Evolutionary conservation across 2,888 invertebrate species (phyloP), one percentile per base, ranked within the genome.

Genomic region (Drosophila conformis): DNA sequence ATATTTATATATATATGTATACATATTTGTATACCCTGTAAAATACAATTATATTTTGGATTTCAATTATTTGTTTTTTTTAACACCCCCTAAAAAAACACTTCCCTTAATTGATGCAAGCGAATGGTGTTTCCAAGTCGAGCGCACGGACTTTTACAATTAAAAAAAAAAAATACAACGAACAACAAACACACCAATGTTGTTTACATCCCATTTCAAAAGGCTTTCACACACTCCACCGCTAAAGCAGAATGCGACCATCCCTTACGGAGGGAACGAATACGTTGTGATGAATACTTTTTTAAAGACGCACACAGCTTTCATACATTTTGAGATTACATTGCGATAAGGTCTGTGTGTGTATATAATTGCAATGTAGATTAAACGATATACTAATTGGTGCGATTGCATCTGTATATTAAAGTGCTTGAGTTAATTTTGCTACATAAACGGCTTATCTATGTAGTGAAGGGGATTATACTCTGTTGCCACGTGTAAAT

Each of bases 141-240:
- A 31, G 29, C 29, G 40, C 40, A 31, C n/a, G 5, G 29, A n/a
- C 29, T 46, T 65, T 71, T 78, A 74, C 73, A 74, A 77, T 11
- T 33, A 11, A 4, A 25, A 46, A 46, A 21, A 42, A 1, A 25
- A 8, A 4, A 21, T 13, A 11, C n/a, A 42, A 46, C 2, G 15
- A 15, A 15, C 31, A 82, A 76, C 67, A 46, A n/a, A 27, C 67
- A 46, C 36, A 18, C 29, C 53, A 53, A 33, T 76, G 75, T 74
- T 82, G 78, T 76, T 66, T 71, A 79, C 60, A 61, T 68, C 48
- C 46, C 71, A 63, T 66, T 74, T 76, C 54, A 69, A 65, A 69
- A 73, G 76, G 27, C n/a, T n/a, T 8, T 51, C 40, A 18, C 59
- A 51, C 21, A 35, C 48, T 21, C n/a, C 35, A 69, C 15, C 25